Percentiles rank a stretch among this genome's conserved stretches.
Conservation (phyloP, 2,888 invertebrate species). For the Sicus ferrugineus region DNA sequence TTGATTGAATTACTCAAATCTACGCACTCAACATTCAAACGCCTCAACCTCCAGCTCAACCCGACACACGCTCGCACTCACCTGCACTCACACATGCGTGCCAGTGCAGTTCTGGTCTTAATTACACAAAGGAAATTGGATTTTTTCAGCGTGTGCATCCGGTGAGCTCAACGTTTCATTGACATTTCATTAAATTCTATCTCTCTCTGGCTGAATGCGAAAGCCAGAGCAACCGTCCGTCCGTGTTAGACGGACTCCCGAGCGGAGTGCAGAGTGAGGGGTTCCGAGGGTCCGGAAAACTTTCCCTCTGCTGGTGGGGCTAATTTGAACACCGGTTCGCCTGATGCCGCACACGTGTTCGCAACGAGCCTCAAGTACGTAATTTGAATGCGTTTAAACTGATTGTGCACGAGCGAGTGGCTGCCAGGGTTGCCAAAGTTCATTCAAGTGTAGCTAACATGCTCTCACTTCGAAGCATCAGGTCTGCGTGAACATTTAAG, state of each 20-base stretch:
- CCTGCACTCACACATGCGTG: not conserved
- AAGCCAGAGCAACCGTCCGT: not conserved
- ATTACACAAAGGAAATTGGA: slow-evolving; percentile 39
- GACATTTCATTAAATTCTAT: slow-evolving; percentile 23
- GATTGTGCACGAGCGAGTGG: slow-evolving; percentile 7
- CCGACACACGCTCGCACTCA: not conserved
- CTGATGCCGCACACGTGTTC: slow-evolving; percentile 27
- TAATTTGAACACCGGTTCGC: not conserved
- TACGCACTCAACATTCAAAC: slow-evolving; percentile 5
- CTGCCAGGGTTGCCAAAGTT: slow-evolving; percentile 16
- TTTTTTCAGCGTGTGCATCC: slow-evolving; percentile 8
- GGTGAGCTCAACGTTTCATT: slow-evolving; percentile 19
- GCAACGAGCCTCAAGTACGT: slow-evolving; percentile 22
- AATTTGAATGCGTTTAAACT: slow-evolving; percentile 27
- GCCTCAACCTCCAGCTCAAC: too few relatives aligned
- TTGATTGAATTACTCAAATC: slow-evolving; percentile 22
- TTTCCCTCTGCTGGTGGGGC: not conserved
- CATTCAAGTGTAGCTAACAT: not conserved
- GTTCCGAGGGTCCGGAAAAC: not conserved
- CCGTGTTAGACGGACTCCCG: not conserved
- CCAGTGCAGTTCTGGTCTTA: slow-evolving; percentile 24
- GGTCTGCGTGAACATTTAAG: not conserved
- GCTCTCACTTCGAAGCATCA: too few relatives aligned
- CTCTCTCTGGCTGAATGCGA: not conserved
- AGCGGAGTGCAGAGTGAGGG: not conserved